These are phyloP conservation scores for Takifugu ocellatus DNA, from an alignment of 2,797 vertebrate genomes.

Conservation along the genomic window DNA sequence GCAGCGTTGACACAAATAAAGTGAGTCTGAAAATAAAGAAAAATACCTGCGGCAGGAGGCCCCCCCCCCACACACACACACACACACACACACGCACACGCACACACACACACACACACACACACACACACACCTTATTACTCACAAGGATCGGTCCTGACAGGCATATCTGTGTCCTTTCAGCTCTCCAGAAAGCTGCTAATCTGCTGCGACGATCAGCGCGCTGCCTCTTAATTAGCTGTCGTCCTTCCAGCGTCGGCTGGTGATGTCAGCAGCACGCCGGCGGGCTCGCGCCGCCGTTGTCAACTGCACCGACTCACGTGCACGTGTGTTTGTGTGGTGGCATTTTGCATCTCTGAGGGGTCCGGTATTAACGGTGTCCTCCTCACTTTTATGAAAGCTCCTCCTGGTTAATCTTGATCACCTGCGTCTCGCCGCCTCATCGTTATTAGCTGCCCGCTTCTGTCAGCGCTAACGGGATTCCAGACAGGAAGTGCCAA, in stretches of 20 bases:
- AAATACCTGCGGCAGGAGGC: no score
- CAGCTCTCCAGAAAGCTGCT: constrained; percentile 58
- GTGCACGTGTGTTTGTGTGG: background rate
- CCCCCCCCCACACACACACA: background rate
- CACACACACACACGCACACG: background rate
- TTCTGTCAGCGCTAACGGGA: no score
- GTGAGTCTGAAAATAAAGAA: no score
- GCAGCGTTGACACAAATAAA: no score
- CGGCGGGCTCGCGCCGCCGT: constrained; percentile 26
- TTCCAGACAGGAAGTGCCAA: no score
- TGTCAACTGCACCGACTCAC: constrained; percentile 22
- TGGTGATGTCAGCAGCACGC: constrained; percentile 53
- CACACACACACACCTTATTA: constrained; percentile 4
- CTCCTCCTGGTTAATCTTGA: no score
- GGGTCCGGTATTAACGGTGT: no score
- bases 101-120: background rate
- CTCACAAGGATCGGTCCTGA: constrained; percentile 63
- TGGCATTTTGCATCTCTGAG: background rate
- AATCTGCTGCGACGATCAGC: constrained; percentile 61
- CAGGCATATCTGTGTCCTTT: constrained; percentile 59
- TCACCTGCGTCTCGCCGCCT: no score
- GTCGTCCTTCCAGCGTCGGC: constrained; percentile 44
- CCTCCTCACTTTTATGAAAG: no score
- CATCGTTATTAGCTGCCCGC: no score
- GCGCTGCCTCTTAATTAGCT: constrained; percentile 61